phyloP scores from a whole-genome alignment of 2,888 invertebrate genomes.

The Sussaba pulchella region DNA sequence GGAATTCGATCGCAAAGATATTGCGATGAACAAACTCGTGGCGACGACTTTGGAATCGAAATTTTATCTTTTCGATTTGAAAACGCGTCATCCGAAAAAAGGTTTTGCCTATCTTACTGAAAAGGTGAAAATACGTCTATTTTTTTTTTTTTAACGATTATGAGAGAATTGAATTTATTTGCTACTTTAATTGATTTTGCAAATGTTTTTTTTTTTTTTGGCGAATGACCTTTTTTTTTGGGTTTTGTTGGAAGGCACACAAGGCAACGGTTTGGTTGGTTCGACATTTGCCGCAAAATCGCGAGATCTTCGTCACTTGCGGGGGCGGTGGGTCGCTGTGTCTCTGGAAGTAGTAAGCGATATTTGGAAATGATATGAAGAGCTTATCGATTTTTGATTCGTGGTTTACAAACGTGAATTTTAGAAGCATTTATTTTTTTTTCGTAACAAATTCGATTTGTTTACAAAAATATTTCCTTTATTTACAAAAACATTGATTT shows the following conservation, averaged over 20 bases:
- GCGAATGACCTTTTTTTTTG: too few relatives aligned
- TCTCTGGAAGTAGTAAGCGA: constrained; percentile 97
- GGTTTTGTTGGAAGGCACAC: constrained; percentile 83
- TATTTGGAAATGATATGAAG: background rate
- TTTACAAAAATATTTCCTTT: too few relatives aligned
- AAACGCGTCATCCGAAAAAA: constrained; percentile 94
- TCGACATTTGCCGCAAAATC: constrained; percentile 96
- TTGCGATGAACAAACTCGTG: constrained; percentile 97
- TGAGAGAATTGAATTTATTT: background rate
- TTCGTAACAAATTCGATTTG: too few relatives aligned
- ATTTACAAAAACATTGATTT: too few relatives aligned
- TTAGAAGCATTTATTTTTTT: too few relatives aligned
- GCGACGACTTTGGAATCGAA: constrained; percentile 97
- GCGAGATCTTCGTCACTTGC: constrained; percentile 95
- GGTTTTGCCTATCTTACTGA: constrained; percentile 90
- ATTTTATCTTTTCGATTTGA: constrained; percentile 94
- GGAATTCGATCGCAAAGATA: constrained; percentile 97
- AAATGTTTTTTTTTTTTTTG: background rate
- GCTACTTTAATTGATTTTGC: background rate
- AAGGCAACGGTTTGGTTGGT: constrained; percentile 95
- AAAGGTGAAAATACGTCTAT: constrained; percentile 83
- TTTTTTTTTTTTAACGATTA: background rate
- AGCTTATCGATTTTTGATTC: too few relatives aligned
- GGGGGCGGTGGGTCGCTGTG: constrained; percentile 96
- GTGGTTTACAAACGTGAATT: too few relatives aligned